Conservation (phyloP, 2,113 vertebrate species). For the Callocephalon fimbriatum region DNA sequence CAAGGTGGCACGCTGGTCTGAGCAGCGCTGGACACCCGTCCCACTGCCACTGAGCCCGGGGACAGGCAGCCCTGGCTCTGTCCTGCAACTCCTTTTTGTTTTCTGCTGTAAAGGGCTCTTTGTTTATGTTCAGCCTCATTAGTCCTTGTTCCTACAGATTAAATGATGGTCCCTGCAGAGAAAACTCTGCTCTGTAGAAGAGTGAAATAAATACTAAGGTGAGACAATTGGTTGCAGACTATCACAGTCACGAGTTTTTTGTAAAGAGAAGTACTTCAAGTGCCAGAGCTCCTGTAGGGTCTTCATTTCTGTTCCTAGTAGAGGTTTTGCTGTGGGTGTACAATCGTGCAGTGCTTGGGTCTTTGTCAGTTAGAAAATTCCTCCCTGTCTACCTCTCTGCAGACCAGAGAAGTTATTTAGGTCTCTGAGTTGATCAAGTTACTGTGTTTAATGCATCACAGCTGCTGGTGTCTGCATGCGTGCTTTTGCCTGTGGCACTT, state of each 20-base stretch:
- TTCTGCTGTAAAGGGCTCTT: not conserved
- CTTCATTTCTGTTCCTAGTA: not conserved
- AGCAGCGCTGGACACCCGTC: not conserved
- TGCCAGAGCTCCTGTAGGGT: not conserved
- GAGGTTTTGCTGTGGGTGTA: not conserved
- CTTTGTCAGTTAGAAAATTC: not conserved
- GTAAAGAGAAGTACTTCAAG: not conserved
- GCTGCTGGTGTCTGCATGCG: not conserved
- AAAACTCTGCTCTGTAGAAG: not conserved
- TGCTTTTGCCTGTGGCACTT: not conserved
- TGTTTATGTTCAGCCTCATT: not conserved
- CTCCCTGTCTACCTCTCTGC: not conserved
- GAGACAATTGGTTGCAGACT: rapidly evolving
- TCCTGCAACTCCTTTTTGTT: not conserved
- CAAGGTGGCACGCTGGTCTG: not conserved
- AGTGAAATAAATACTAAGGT: not conserved
- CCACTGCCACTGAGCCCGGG: not conserved
- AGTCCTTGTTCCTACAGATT: not conserved
- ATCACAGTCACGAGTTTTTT: not conserved
- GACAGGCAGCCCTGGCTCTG: not conserved
- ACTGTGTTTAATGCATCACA: not conserved
- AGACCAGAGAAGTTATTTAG: not conserved
- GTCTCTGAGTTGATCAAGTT: not conserved
- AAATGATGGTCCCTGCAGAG: not conserved
- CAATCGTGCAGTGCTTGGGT: not conserved